Percentiles rank a stretch among this genome's conserved stretches.
phyloP scores from a whole-genome alignment of 23 tunicate species.

The Oikopleura vanhoeffeni region DNA sequence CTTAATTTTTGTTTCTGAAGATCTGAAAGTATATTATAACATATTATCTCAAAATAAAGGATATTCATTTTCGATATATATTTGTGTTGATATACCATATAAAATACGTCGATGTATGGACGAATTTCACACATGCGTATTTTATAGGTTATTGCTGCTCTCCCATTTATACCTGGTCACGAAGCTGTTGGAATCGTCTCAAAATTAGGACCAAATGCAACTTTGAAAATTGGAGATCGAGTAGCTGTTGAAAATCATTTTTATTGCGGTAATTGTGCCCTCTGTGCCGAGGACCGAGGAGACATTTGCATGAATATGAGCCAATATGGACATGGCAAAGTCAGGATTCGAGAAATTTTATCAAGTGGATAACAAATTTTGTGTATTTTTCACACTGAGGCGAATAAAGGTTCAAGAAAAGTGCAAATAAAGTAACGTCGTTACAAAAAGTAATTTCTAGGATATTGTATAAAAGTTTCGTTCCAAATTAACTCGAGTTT shows the following conservation, averaged over 20 bases:
- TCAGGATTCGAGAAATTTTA: no score
- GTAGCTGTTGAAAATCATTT: constrained; percentile 94
- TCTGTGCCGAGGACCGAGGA: constrained; percentile 39
- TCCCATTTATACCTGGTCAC: constrained; percentile 31
- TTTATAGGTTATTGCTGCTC: background rate
- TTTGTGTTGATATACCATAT: no score
- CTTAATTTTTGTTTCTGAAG: no score
- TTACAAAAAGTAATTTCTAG: background rate
- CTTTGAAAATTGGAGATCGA: constrained; percentile 31
- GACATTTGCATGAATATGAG: constrained; percentile 57
- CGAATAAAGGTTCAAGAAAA: no score
- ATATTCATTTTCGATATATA: no score
- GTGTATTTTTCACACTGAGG: no score
- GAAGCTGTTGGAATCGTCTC: constrained; percentile 72
- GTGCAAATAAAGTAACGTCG: background rate
- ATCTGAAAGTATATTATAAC: no score
- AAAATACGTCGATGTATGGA: background rate
- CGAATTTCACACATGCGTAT: background rate
- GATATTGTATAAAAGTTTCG: no score
- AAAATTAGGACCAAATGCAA: constrained; percentile 33
- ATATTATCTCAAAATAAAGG: no score
- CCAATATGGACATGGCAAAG: constrained; percentile 92
- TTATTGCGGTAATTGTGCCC: constrained; percentile 54
- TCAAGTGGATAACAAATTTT: no score
- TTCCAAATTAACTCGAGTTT: no score